phyloP scores from a whole-genome alignment of 1,140 invertebrate genomes.

The Microplitis demolitor region DNA sequence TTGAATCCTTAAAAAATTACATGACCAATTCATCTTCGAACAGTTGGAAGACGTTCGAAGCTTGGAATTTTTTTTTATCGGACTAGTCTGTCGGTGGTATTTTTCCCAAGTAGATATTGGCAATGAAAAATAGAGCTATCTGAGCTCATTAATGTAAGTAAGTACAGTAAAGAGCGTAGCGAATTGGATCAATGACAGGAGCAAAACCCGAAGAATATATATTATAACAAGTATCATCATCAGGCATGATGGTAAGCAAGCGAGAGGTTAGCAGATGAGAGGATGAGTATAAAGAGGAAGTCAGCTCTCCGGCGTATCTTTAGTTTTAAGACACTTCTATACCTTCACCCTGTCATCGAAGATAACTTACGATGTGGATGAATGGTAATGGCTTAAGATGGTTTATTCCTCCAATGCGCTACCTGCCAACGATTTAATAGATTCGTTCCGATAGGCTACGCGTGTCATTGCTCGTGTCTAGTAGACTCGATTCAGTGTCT shows the following conservation, averaged over 20 bases:
- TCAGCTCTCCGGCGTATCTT: background rate
- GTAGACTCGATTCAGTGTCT: background rate
- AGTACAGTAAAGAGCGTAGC: too few relatives aligned
- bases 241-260: too few relatives aligned
- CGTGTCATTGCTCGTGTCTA: slow-evolving; percentile 3
- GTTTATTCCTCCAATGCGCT: background rate
- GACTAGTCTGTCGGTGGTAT: background rate
- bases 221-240: too few relatives aligned
- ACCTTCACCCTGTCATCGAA: slow-evolving; percentile 42
- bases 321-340: slow-evolving; percentile 42
- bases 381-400: slow-evolving; percentile 37
- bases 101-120: background rate
- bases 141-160: too few relatives aligned
- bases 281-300: slow-evolving; percentile 11
- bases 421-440: slow-evolving; percentile 10
- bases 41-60: too few relatives aligned
- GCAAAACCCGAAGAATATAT: too few relatives aligned
- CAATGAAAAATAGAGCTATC: too few relatives aligned
- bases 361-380: slow-evolving; percentile 46
- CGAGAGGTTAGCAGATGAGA: background rate
- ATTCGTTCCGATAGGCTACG: slow-evolving; percentile 11
- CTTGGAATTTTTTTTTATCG: too few relatives aligned
- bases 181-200: too few relatives aligned
- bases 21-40: too few relatives aligned
- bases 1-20: too few relatives aligned